Conservation (phyloP, 2,113 vertebrate genomes). For the Nothoprocta perdicaria region DNA sequence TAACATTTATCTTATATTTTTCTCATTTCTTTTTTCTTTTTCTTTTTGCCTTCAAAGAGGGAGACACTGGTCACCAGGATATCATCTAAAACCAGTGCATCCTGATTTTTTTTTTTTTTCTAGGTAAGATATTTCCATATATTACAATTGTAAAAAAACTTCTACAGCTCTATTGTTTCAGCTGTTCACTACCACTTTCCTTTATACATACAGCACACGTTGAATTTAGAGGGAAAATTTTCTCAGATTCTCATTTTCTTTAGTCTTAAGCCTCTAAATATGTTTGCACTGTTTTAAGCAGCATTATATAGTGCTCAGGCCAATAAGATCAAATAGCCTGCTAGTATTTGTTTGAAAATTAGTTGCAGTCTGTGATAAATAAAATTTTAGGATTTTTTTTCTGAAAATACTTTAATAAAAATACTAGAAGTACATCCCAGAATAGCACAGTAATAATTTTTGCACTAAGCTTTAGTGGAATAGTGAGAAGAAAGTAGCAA, state of each 20-base stretch:
- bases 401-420: not conserved
- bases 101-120: not conserved
- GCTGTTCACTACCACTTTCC: not conserved
- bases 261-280: not conserved
- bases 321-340: not conserved
- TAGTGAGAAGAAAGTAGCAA: not conserved
- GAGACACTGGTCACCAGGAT: not conserved
- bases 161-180: not conserved
- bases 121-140: rapidly evolving
- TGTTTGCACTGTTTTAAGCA: not conserved
- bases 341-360: not conserved
- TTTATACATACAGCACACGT: not conserved
- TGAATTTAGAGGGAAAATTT: not conserved
- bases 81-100: not conserved
- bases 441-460: not conserved
- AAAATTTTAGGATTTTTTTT: not conserved
- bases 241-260: not conserved
- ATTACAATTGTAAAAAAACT: not conserved
- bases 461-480: not conserved
- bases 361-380: not conserved
- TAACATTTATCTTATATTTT: not conserved
- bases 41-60: not conserved
- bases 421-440: not conserved
- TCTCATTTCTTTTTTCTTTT: not conserved
- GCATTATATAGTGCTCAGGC: not conserved